Evolutionary conservation across 2,113 vertebrate species (phyloP), one percentile per base, ranked within the genome.

Genomic region (Alethe diademata): DNA sequence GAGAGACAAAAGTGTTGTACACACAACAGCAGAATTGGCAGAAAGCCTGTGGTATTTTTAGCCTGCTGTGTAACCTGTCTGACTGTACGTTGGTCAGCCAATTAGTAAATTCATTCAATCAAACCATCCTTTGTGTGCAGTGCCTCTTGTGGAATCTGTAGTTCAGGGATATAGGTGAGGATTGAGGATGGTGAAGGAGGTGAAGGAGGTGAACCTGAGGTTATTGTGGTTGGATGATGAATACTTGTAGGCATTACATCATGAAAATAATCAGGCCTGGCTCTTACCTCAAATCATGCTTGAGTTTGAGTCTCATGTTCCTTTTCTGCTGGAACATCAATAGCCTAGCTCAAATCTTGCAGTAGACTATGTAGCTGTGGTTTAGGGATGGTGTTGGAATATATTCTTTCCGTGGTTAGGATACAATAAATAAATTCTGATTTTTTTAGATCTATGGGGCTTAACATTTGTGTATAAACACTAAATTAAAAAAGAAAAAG

Each of bases 191-290:
- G 48, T 65, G 57, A 35, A 35, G 35, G 35, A 35, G 35, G 35
- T 35, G 35, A 35, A 35, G 35, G 62, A 91, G 92, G 53, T 88
- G 91, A 95, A 88, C 38, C 67, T 83, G 35, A 57, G 91, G 86
- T 92, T 88, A 18, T 36, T 93, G 94, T 0, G 42, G 67, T 66
- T 92, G 67, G 67, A 2, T 92, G 91, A 65, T 86, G 83, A 74
- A 83, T 88, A 3, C 72, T 61, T 36, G 71, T 69, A 61, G 86
- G 88, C 0, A 1, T 90, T 90, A 58, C 42, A 11, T 86, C 1
- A 0, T 80, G 65, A 61, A 83, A 90, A 42, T 88, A 61, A 80
- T 70, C n/a, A 83, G 42, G 8, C 54, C 40, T 79, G 66, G 19
- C 71, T 58, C 38, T 24, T 93, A 82, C 73, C 57, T 79, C 28